Base-by-base conservation (phyloP, 53 echinoderm and acorn worm species). In the Echinarachnius parma region DNA sequence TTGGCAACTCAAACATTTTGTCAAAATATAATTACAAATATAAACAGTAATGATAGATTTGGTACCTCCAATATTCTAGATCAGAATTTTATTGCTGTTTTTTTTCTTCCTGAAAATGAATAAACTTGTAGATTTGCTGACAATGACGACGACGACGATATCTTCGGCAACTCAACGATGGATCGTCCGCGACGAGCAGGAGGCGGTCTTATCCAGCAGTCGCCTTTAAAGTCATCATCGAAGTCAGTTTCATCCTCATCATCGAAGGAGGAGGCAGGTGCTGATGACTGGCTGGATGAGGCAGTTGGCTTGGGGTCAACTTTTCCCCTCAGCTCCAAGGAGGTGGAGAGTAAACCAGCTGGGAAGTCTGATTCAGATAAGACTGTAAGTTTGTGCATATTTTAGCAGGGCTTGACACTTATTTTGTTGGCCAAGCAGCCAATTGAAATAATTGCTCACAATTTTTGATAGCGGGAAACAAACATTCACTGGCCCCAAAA, bases 121-220 rank as follows among this genome's bases (percentile, higher is more conserved):
- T n/a, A n/a, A n/a, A n/a, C n/a, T n/a, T n/a, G 9, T 31, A 89
- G 90, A 35, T 89, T 89, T 78, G 85, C 90, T 27, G 90, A 89
- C 2, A 79, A 84, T 3, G 79, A 71, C 50, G 83, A 87, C 31
- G 81, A 58, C 15, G 82, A 87, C 34, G 86, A 86, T 34, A 44
- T 82, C 37, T 86, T 81, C 70, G 82, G 82, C 24, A 81, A 66
- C 34, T 83, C 86, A 35, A 85, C 85, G 18, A 65, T 87, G 67
- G 85, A 75, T 64, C 64, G 80, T 62, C 82, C 92, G 27, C 67
- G 66, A 16, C 61, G 79, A 61, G 45, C 84, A 57, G 90, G 53
- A 9, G 47, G 78, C 21, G 64, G 67, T 21, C 34, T 31, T 19
- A 35, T 52, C 10, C 49, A 34, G 14, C 68, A 29, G 4, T 68